Conservation (phyloP, 2,113 vertebrate genomes). For the Oreochromis aureus region DNA sequence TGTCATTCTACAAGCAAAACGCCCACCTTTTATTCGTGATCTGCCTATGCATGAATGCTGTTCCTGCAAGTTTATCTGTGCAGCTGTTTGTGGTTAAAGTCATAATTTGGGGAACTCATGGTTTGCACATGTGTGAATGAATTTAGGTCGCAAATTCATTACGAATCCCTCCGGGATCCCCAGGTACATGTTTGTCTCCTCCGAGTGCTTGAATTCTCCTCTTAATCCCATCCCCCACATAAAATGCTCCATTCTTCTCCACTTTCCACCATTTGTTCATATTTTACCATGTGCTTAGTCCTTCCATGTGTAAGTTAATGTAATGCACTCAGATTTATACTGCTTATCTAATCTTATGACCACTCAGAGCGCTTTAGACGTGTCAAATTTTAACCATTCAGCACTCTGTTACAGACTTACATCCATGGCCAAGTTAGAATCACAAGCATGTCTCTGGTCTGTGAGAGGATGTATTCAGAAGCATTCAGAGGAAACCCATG, state of each 20-base stretch:
- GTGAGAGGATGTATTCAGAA: background rate
- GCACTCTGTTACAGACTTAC: background rate
- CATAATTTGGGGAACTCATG: background rate
- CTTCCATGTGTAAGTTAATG: background rate
- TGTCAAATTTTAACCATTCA: background rate
- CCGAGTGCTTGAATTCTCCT: constrained; percentile 45
- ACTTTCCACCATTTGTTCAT: background rate
- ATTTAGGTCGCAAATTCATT: constrained; percentile 1
- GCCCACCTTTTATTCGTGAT: accelerated
- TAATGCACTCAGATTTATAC: background rate
- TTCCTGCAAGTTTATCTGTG: background rate
- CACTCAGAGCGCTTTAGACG: accelerated
- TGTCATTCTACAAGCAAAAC: background rate
- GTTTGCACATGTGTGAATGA: background rate
- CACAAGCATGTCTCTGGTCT: background rate
- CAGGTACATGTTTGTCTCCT: constrained; percentile 69
- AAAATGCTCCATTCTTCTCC: background rate
- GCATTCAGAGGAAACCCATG: background rate
- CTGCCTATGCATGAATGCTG: background rate
- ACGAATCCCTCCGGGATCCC: constrained; percentile 88
- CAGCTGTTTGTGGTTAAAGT: background rate
- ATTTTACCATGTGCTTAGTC: background rate
- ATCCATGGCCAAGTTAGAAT: background rate
- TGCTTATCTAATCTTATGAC: background rate
- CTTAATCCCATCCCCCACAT: constrained; percentile 58